These are phyloP conservation scores for Vipera latastei DNA, from an alignment of 2,797 vertebrate species.

Conservation along the genomic window DNA sequence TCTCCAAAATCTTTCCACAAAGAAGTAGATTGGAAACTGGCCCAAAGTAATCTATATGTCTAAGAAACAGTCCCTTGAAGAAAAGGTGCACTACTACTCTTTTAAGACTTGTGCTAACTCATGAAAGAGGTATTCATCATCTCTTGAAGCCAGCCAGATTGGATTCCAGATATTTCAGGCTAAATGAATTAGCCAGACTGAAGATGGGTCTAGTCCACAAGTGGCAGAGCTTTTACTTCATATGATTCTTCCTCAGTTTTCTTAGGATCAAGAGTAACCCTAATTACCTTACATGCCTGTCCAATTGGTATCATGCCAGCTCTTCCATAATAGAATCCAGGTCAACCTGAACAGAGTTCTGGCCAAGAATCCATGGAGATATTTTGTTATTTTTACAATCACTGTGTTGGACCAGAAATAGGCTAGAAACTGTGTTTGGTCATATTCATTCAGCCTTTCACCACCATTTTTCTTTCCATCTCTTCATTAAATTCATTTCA, in stretches of 20 bases:
- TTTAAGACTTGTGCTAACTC: background rate
- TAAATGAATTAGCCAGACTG: background rate
- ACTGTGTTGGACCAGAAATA: background rate
- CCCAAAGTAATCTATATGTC: background rate
- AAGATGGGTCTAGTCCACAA: background rate
- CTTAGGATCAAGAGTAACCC: background rate
- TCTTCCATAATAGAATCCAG: background rate
- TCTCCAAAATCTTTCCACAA: background rate
- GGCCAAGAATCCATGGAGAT: background rate
- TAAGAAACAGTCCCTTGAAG: background rate
- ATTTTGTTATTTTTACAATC: background rate
- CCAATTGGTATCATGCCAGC: background rate
- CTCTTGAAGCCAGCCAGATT: background rate
- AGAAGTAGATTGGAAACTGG: background rate
- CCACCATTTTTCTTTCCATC: background rate
- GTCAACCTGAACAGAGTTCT: background rate
- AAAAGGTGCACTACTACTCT: background rate
- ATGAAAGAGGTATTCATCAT: background rate
- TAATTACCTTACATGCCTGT: background rate
- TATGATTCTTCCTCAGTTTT: background rate
- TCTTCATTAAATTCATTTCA: background rate
- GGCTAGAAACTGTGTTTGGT: background rate
- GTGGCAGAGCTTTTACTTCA: background rate
- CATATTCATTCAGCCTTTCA: background rate
- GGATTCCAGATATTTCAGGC: background rate